Base-by-base conservation (phyloP, 2,797 vertebrate species). In the Bryconaethiops microstoma region DNA sequence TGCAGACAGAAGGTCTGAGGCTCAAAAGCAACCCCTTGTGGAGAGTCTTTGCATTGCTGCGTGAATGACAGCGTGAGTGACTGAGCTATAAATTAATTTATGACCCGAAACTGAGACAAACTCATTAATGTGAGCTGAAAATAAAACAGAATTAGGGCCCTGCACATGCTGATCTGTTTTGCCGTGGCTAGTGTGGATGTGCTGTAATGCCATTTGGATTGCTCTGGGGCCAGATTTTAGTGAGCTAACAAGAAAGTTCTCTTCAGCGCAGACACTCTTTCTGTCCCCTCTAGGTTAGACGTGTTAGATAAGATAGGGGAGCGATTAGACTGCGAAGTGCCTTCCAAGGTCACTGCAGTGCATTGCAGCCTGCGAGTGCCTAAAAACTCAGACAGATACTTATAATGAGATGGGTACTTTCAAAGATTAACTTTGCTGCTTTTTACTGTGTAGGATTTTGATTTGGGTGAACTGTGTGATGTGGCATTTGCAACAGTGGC, bases 271-370 rank as follows among this genome's bases (percentile, higher is more conserved):
- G 29, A 29, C 29, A 29, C 29, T 29, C 29, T 29, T 29, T 29
- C 29, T 29, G 29, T 29, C 29, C 29, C 29, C 29, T 29, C 29
- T 29, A 29, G 29, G 29, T 29, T 29, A 29, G 29, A 29, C 29
- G 29, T 29, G 5, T 29, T 64, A 19, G 29, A 7, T 39, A 64
- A 35, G 62, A 64, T 7, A 64, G 50, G 40, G 65, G 42, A 67
- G 52, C 14, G 16, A 64, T 78, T 50, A 39, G 40, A 75, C 14
- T 70, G 75, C 14, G 40, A 45, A n/a, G 57, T 65, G 23, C 4
- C 13, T 54, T n/a, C n/a, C 50, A 60, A 75, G 70, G 63, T 85
- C 57, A 67, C 70, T 17, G 19, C 19, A 69, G 5, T 68, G 39
- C 19, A 29, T 5, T 67, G 8, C 14, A 50, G 7, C 8, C 50